Conservation (phyloP, 2,113 vertebrate genomes). For the Gracilinanus agilis region DNA sequence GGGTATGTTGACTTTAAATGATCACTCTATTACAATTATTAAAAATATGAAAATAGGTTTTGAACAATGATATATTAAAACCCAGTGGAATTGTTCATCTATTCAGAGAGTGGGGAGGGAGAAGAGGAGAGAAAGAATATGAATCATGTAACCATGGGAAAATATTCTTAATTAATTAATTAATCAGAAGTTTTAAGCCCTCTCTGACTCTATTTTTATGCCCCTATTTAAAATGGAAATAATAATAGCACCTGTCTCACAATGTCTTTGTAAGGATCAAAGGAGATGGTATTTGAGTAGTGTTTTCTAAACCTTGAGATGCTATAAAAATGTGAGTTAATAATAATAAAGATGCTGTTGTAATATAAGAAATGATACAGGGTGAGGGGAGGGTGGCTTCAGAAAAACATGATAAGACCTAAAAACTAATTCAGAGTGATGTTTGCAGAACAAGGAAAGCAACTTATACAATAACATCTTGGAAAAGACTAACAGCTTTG, state of each 20-base stretch:
- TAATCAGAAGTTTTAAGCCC: background rate
- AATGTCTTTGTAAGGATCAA: background rate
- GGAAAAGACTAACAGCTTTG: background rate
- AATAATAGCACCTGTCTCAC: background rate
- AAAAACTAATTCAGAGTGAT: background rate
- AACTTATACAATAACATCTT: background rate
- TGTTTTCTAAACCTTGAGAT: background rate
- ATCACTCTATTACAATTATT: too few species aligned
- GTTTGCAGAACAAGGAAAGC: background rate
- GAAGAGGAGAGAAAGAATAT: too few species aligned
- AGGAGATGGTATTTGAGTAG: background rate
- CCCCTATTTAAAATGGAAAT: background rate
- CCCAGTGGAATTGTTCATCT: too few species aligned
- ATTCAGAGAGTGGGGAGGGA: too few species aligned
- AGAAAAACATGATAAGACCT: background rate
- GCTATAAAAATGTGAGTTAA: background rate
- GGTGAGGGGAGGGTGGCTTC: background rate
- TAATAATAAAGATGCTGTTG: background rate
- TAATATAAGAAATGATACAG: background rate
- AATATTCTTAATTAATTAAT: too few species aligned
- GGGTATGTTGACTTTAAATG: too few species aligned
- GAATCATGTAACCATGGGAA: too few species aligned
- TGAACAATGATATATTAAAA: too few species aligned
- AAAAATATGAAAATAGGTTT: too few species aligned
- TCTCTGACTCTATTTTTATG: background rate